Base-by-base conservation (phyloP, 2,113 vertebrate genomes). In the Theristicus caerulescens region DNA sequence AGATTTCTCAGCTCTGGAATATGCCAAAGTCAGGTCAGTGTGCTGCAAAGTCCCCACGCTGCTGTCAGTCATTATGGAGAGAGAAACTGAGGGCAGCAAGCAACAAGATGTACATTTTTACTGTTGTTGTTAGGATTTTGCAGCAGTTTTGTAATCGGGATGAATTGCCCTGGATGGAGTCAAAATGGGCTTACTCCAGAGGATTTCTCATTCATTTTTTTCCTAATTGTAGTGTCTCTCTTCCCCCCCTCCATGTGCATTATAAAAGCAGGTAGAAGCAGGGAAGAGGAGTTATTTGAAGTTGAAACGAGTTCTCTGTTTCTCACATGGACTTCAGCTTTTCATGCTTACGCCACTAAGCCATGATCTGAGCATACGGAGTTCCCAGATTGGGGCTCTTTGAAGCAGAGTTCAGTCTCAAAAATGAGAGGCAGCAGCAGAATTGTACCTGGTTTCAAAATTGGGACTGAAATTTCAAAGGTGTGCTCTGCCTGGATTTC, bases 391-490 rank as follows among this genome's bases (percentile, higher is more conserved):
- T 67, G 24, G 47, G 26, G 59, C 29, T 65, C 78, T 95, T 93
- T 91, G 91, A 93, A 90, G 77, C 0, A 1, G 7, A 95, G 61
- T 85, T 94, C 87, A 93, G 78, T 49, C 49, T 91, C 9, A 1
- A 31, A 91, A 91, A 90, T 54, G 87, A 90, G 62, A 71, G 31
- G n/a, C 32, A 82, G 49, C 66, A 61, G 62, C 54, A 59, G 65
- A 95, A 94, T 90, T 90, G 58, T 80, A 57, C 24, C 58, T 70
- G 46, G 26, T 82, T 94, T 85, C 46, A 70, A 19, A 87, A 80
- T 46, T 73, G 44, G 40, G 38, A 93, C n/a, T 70, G 38, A 78
- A 32, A 69, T 93, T 80, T 94, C 83, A 86, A 85, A 95, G 55
- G 4, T 90, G 7, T 69, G 6, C 40, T 84, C 22, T 86, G 58